Base-by-base conservation (phyloP, 1,140 invertebrate genomes). In the Drosophila arawakana region DNA sequence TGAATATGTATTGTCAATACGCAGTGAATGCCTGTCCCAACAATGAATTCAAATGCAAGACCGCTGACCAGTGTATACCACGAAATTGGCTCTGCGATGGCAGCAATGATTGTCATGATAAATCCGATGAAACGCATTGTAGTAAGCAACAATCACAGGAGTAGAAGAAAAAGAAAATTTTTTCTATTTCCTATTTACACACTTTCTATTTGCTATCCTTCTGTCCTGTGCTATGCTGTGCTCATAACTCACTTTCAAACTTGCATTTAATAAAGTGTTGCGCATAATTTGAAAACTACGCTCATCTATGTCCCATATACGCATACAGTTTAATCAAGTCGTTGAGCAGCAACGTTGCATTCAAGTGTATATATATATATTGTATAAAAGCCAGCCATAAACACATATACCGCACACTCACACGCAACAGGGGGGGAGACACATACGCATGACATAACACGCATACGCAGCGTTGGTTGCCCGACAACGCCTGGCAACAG, bases 21-120 rank as follows among this genome's bases (percentile, higher is more conserved):
- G 67, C 75, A 92, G 91, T 88, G 75, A 86, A 84, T 59, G 77
- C 81, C 74, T 92, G 91, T 72, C 79, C 78, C 78, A 79, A 82
- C 69, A 81, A 86, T 73, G 91, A 92, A 67, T 82, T 92, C 74
- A 91, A 91, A 55, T 95, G 95, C 90, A 92, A 92, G 58, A 94
- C 94, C 90, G 94, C 94, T 34, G 94, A 94, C 76, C 91, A 91
- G 60, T 97, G 96, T 90, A 96, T 97, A 82, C 96, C 96, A 25
- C 91, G 92, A 15, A 95, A 95, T 69, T 97, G 96, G 96, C 94
- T 96, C 49, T 97, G 97, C 93, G 97, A 96, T 91, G 94, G 93
- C 62, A 95, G 95, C 89, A 93, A 94, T 71, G 96, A 97, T 92
- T 97, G 97, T 92, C 93, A 93, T 15, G 96, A 96, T 90, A 94